A percentile compares a stretch with the other conserved stretches of the same genome.
Conservation (phyloP, 2,113 vertebrate species). For the Candoia aspera region DNA sequence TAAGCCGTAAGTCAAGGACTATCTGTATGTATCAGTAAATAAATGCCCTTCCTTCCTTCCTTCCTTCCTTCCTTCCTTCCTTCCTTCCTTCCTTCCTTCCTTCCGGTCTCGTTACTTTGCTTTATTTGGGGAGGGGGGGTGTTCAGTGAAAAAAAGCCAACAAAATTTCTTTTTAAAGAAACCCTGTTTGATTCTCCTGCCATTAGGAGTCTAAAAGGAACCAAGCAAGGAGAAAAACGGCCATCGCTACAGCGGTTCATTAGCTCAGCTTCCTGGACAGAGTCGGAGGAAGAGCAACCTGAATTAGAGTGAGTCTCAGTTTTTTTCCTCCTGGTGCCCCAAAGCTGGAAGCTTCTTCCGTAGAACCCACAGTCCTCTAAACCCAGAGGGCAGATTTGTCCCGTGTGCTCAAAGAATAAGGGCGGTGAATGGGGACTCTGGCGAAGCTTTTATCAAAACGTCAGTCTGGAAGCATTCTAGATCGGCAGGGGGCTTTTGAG, state of each 20-base stretch:
- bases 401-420: background rate
- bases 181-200: background rate
- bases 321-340: background rate
- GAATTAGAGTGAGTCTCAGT: conserved; percentile 82
- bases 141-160: background rate
- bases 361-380: background rate
- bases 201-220: conserved; percentile 76
- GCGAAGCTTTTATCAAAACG: background rate
- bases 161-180: background rate
- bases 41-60: no score
- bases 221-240: conserved; percentile 77
- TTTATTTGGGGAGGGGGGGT: background rate
- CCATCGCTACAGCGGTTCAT: conserved; percentile 88
- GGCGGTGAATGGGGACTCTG: background rate
- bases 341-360: background rate
- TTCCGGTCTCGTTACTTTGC: no score
- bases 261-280: conserved; percentile 87
- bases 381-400: background rate
- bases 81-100: no score
- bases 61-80: no score
- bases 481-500: background rate
- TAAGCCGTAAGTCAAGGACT: no score
- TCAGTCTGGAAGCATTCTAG: background rate
- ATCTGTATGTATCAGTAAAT: no score
- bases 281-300: conserved; percentile 76